Base-by-base conservation (phyloP, 2,113 vertebrate species). In the Colossoma macropomum region DNA sequence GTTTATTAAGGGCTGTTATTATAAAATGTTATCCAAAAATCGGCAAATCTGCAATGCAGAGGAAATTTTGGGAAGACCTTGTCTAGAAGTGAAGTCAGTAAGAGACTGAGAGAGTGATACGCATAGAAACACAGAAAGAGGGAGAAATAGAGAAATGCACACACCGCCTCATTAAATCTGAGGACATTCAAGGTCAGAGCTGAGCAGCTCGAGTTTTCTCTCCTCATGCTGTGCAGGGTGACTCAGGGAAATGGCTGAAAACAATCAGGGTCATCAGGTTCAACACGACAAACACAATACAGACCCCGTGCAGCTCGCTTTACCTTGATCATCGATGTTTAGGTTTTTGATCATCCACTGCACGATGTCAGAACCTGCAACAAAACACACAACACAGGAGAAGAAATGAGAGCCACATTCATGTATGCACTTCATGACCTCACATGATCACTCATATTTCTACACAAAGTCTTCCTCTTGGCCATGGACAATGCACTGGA, bases 331-430 rank as follows among this genome's bases (percentile, higher is more conserved):
- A 90, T 96, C 96, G 91, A 96, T 96, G 38, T 91, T 94, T 88
- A 96, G 93, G 78, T 96, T 96, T 92, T 95, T 96, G 52, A 95
- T 95, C 94, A 96, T 94, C 96, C 96, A 96, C 1, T 96, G 96
- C 87, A 96, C 95, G 90, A 96, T 96, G 88, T 96, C 96, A 89
- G 96, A 95, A 79, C 96, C 96, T 96, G 91, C 59, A 27, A 62
- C 7, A 62, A 23, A 93, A 84, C 15, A 79, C 6, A 45, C 41
- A 5, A 45, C 41, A 45, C 41, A 11, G n/a, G 34, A 65, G 75
- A 66, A 12, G 4, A 75, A 63, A 62, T 32, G 19, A 52, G 4
- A 4, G 12, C 48, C 13, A 2, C 6, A 4, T 5, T 15, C 7
- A 2, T 15, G 2, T 15, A 11, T 11, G 7, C 48, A 13, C 48